Conservation (phyloP, 2,888 invertebrate species). For the Habrosyne pyritoides region DNA sequence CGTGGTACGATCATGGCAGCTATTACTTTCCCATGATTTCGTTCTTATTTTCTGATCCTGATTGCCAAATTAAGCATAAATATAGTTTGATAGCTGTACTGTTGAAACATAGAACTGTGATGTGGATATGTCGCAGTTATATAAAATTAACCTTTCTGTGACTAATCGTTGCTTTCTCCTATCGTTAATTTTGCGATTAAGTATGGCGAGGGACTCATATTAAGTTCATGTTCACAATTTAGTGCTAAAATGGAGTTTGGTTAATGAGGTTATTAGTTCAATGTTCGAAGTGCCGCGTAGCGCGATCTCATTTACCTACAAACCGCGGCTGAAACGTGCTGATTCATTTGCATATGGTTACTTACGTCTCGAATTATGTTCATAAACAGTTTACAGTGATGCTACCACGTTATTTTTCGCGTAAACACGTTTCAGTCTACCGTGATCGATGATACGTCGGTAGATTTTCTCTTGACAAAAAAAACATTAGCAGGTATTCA, state of each 20-base stretch:
- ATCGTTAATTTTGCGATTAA: constrained; percentile 64
- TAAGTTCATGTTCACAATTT: constrained; percentile 44
- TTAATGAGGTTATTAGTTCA: constrained; percentile 78
- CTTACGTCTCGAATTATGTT: constrained; percentile 32
- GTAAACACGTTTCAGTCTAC: constrained; percentile 21
- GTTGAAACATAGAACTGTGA: constrained; percentile 44
- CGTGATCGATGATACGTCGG: background rate
- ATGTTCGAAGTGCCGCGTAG: constrained; percentile 79
- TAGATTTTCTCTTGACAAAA: constrained; percentile 7
- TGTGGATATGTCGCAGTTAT: constrained; percentile 63
- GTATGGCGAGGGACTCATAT: constrained; percentile 48
- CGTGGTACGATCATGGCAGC: constrained; percentile 83
- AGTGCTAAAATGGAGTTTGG: constrained; percentile 30
- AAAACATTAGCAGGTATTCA: background rate
- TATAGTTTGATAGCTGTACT: constrained; percentile 57
- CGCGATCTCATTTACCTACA: constrained; percentile 64
- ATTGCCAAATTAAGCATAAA: constrained; percentile 39
- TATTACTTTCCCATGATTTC: constrained; percentile 72
- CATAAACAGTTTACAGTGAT: constrained; percentile 24
- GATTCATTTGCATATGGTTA: constrained; percentile 80
- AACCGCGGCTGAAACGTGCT: constrained; percentile 74
- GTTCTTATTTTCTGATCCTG: constrained; percentile 38
- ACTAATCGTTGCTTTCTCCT: constrained; percentile 78
- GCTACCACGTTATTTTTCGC: constrained; percentile 25
- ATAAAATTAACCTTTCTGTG: constrained; percentile 76